phyloP scores from a whole-genome alignment of 2,797 vertebrate species.

The Enteromius treurensis region DNA sequence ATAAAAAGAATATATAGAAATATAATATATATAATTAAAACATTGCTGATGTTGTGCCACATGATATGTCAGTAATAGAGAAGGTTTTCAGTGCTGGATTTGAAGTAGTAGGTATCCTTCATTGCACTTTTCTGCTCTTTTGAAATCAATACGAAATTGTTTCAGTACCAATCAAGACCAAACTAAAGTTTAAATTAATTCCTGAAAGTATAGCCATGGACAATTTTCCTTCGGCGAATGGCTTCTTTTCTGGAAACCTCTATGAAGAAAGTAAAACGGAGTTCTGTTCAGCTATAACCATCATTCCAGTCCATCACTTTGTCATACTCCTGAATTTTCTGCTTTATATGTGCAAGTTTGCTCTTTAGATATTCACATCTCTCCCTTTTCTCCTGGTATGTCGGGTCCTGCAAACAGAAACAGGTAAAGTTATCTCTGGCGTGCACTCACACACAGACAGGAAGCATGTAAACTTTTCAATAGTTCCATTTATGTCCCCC shows the following conservation, averaged over 20 bases:
- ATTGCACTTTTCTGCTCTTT: not conserved
- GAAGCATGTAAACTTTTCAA: constrained; percentile 9
- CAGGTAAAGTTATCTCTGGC: not conserved
- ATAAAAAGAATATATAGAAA: not conserved
- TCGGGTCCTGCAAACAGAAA: constrained; percentile 82
- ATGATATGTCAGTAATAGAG: not conserved
- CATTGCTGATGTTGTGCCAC: constrained; percentile 3
- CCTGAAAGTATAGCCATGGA: not conserved
- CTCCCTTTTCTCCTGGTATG: constrained; percentile 92
- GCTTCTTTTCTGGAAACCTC: not conserved
- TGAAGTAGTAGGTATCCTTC: not conserved
- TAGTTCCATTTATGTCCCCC: constrained; percentile 14
- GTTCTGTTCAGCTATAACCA: constrained; percentile 62
- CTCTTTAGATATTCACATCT: constrained; percentile 96
- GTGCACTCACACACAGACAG: not conserved
- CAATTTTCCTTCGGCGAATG: not conserved
- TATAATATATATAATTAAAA: not conserved
- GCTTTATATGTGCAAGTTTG: constrained; percentile 96
- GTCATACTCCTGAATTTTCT: constrained; percentile 93
- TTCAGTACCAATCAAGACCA: not conserved
- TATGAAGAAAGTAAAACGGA: not conserved
- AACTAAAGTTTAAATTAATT: not conserved
- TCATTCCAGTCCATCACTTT: constrained; percentile 82
- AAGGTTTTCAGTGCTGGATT: not conserved
- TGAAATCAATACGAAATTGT: constrained; percentile 13